Evolutionary conservation across 2,888 invertebrate genomes (phyloP).

Genomic region (Graphium colonna): DNA sequence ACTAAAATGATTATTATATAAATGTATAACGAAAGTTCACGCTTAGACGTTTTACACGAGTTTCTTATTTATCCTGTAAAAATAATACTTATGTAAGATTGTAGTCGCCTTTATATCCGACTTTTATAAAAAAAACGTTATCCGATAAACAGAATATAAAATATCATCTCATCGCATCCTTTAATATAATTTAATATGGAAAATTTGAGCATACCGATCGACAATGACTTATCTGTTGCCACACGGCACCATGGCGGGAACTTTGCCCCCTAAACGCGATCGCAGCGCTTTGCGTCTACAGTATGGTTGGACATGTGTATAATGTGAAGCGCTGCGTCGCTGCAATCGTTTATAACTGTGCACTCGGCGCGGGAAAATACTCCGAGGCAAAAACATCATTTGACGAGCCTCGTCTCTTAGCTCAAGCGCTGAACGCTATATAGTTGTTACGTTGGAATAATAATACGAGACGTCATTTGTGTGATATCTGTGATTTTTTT

Average conservation of each 20-base stretch:
- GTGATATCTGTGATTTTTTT: too few relatives aligned
- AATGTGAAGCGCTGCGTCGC: slow-evolving; percentile 6
- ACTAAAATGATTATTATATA: too few relatives aligned
- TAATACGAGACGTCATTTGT: too few relatives aligned
- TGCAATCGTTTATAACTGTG: neutral
- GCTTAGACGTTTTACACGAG: neutral
- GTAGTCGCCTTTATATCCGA: neutral
- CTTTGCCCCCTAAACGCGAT: neutral
- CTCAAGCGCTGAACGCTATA: neutral
- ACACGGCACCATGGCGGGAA: slow-evolving; percentile 14
- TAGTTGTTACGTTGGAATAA: too few relatives aligned
- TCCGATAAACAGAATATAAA: too few relatives aligned
- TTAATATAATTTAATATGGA: neutral
- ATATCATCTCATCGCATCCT: too few relatives aligned
- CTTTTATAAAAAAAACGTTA: too few relatives aligned
- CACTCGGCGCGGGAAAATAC: slow-evolving; percentile 20
- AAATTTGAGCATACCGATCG: neutral
- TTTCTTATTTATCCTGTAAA: neutral
- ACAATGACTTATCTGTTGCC: slow-evolving; percentile 12
- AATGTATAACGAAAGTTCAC: too few relatives aligned
- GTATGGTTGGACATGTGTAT: neutral
- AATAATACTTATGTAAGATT: neutral
- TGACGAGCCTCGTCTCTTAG: neutral
- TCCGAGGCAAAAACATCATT: neutral
- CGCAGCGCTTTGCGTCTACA: slow-evolving; percentile 7